A percentile compares a stretch with the other conserved stretches of the same genome.
Evolutionary conservation across 2,888 invertebrate genomes (phyloP).

Genomic region (Drosophila pegasa): DNA sequence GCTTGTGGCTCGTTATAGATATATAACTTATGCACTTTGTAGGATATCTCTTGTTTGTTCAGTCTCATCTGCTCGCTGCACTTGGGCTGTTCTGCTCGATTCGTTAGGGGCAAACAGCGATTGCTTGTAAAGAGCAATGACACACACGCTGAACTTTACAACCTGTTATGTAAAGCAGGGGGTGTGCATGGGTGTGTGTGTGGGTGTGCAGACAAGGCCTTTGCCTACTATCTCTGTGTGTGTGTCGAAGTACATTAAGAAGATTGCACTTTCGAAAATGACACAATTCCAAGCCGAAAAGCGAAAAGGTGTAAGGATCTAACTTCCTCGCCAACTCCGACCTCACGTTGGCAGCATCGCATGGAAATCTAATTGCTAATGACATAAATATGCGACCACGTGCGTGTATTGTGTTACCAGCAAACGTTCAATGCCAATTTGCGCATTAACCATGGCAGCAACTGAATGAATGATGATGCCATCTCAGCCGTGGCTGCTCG

Average conservation of each 20-base stretch:
- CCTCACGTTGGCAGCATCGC: neutral
- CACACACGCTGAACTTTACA: slow-evolving; percentile 18
- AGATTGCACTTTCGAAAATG: slow-evolving; percentile 78
- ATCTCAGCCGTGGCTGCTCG: slow-evolving; percentile 3
- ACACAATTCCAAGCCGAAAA: slow-evolving; percentile 61
- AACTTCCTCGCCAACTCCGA: neutral
- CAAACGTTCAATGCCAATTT: slow-evolving; percentile 64
- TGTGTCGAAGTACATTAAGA: slow-evolving; percentile 72
- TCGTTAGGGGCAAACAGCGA: slow-evolving; percentile 51
- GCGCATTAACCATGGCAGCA: slow-evolving; percentile 68
- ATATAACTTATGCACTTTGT: neutral
- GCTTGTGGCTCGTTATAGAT: neutral
- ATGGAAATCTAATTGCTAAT: slow-evolving; percentile 57
- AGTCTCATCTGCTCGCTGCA: neutral
- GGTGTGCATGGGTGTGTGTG: slow-evolving; percentile 21
- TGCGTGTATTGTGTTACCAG: slow-evolving; percentile 58
- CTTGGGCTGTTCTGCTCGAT: slow-evolving; percentile 34
- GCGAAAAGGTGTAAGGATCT: slow-evolving; percentile 38
- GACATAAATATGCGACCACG: slow-evolving; percentile 63
- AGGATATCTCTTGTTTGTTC: neutral
- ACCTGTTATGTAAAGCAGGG: slow-evolving; percentile 54
- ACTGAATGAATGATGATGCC: slow-evolving; percentile 42
- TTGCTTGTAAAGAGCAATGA: slow-evolving; percentile 58
- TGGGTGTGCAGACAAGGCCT: slow-evolving; percentile 35
- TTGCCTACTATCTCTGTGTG: slow-evolving; percentile 16